Evolutionary conservation across 2,113 vertebrate species (phyloP).

Genomic region (Fulmarus glacialis): DNA sequence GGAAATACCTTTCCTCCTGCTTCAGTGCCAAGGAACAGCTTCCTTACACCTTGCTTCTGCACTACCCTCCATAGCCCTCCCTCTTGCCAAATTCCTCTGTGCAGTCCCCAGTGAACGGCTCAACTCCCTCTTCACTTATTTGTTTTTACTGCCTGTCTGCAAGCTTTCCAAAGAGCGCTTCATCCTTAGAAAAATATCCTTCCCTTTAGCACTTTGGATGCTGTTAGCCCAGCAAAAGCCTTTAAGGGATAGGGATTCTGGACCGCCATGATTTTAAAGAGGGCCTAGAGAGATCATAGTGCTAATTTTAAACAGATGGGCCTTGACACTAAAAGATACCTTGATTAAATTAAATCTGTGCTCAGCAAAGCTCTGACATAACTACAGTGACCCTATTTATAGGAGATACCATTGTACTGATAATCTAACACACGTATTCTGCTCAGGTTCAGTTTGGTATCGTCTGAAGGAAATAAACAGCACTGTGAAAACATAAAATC

Average conservation of each 20-base stretch:
- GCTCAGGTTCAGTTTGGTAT: neutral
- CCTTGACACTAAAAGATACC: constrained; percentile 16
- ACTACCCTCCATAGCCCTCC: neutral
- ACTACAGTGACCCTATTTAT: neutral
- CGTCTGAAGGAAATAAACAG: constrained; percentile 18
- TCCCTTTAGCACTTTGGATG: neutral
- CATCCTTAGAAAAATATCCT: constrained; percentile 17
- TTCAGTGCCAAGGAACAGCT: constrained; percentile 22
- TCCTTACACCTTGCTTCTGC: constrained; percentile 31
- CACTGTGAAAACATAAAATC: neutral
- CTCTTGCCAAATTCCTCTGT: neutral
- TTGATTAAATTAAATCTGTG: constrained; percentile 28
- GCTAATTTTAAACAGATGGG: constrained; percentile 52
- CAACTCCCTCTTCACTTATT: neutral
- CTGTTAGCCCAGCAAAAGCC: neutral
- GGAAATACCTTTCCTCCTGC: neutral
- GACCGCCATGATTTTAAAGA: neutral
- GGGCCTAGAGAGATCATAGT: neutral
- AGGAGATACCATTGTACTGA: neutral
- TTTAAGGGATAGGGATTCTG: neutral
- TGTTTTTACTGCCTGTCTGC: neutral
- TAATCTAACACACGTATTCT: neutral
- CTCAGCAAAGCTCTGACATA: constrained; percentile 42
- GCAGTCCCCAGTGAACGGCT: neutral
- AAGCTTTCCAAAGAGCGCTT: neutral